phyloP scores from a whole-genome alignment of 1,140 invertebrate species.

The Ips nitidus region DNA sequence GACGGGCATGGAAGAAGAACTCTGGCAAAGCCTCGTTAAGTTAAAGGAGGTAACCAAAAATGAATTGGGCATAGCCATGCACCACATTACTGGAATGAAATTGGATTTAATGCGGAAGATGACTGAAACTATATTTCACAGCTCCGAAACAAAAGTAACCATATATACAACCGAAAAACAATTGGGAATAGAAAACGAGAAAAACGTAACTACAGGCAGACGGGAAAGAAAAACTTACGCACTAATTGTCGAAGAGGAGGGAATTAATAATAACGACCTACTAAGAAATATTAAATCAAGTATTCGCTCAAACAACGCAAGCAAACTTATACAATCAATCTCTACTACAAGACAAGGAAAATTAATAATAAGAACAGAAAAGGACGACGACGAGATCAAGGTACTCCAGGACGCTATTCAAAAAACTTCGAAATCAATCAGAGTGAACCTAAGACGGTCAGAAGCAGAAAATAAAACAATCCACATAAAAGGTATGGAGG shows the following conservation, averaged over 20 bases:
- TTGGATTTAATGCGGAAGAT: not conserved
- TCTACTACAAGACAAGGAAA: not conserved
- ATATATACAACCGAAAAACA: slow-evolving; percentile 1
- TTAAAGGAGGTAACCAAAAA: not conserved
- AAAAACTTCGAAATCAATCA: not conserved
- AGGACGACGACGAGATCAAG: not conserved
- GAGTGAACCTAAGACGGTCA: not conserved
- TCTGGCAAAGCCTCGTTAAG: not conserved
- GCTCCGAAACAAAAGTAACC: not conserved
- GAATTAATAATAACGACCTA: not conserved
- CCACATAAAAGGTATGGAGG: slow-evolving; percentile 17
- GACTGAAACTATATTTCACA: not conserved
- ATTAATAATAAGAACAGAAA: not conserved
- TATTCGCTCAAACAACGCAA: not conserved
- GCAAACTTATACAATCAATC: not conserved
- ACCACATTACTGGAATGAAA: not conserved
- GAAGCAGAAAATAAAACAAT: not conserved
- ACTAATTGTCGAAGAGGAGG: not conserved
- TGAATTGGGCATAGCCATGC: not conserved
- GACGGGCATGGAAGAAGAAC: not conserved
- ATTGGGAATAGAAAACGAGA: not conserved
- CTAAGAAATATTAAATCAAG: not conserved
- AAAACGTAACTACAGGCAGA: not conserved
- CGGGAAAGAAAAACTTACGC: not conserved
- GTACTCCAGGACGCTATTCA: not conserved